Percentiles rank a stretch among this genome's conserved stretches.
phyloP scores from a whole-genome alignment of 2,888 invertebrate genomes.

The Alloscopus bannaensis region DNA sequence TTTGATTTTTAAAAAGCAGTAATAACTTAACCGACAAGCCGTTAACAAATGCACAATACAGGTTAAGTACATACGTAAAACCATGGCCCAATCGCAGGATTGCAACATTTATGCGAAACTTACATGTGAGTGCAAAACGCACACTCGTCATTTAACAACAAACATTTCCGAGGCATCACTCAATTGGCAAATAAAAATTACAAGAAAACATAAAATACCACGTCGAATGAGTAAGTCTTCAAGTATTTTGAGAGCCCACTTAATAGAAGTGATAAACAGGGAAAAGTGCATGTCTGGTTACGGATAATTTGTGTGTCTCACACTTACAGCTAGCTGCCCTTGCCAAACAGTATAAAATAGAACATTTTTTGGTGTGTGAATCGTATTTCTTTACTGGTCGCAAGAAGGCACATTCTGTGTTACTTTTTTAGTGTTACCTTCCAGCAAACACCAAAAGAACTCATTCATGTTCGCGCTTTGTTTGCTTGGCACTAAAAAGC shows the following conservation, averaged over 20 bases:
- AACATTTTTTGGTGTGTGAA: too few species aligned
- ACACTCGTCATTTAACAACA: neutral
- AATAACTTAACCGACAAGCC: too few species aligned
- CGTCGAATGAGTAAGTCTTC: too few species aligned
- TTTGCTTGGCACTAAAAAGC: neutral
- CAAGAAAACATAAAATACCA: too few species aligned
- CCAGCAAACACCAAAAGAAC: neutral
- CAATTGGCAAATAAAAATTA: neutral
- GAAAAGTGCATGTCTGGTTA: slow-evolving; percentile 42
- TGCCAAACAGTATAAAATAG: too few species aligned
- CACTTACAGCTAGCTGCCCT: too few species aligned
- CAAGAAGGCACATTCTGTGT: too few species aligned
- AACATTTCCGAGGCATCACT: neutral
- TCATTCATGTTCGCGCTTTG: neutral
- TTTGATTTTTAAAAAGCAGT: too few species aligned
- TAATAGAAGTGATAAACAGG: slow-evolving; percentile 26
- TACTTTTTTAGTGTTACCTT: neutral
- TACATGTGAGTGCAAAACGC: neutral
- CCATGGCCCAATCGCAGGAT: neutral
- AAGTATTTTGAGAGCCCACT: slow-evolving; percentile 38
- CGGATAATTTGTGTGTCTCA: slow-evolving; percentile 51
- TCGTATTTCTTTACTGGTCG: too few species aligned
- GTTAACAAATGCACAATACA: too few species aligned
- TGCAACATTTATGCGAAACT: too few species aligned
- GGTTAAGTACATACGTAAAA: neutral